Conservation (phyloP, 2,888 invertebrate genomes). For the Caenorhabditis panamensis region DNA sequence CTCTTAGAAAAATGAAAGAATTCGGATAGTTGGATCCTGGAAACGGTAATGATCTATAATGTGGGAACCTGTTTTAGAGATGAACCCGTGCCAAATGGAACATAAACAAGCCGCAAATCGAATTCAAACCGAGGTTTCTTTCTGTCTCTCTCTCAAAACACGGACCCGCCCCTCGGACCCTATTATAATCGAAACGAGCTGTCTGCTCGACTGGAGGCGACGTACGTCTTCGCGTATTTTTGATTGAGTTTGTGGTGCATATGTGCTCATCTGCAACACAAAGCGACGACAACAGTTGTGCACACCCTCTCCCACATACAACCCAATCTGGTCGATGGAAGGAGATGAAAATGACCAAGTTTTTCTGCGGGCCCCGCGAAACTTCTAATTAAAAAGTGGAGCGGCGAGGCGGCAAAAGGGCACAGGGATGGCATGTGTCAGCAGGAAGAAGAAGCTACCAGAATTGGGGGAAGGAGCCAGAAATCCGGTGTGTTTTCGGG, state of each 20-base stretch:
- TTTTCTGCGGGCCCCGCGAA: constrained; percentile 29
- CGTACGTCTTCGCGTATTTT: constrained; percentile 52
- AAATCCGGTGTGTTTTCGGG: constrained; percentile 19
- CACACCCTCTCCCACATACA: constrained; percentile 13
- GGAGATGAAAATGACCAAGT: constrained; percentile 37
- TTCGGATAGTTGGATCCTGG: not conserved
- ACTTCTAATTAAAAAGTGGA: constrained; percentile 53
- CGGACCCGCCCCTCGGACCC: constrained; percentile 24
- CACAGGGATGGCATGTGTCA: constrained; percentile 21
- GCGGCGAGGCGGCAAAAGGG: constrained; percentile 1
- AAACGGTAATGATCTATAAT: not conserved
- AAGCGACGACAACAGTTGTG: constrained; percentile 42
- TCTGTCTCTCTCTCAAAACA: constrained; percentile 34
- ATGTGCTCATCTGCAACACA: constrained; percentile 58
- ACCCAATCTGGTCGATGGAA: constrained; percentile 40
- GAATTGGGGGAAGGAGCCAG: constrained; percentile 1
- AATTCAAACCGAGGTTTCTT: constrained; percentile 12
- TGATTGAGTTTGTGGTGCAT: constrained; percentile 60
- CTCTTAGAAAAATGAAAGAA: constrained; percentile 28
- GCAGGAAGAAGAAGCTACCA: not conserved
- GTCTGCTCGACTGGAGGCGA: constrained; percentile 15
- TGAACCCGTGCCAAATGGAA: not conserved
- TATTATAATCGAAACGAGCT: constrained; percentile 61
- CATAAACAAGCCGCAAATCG: constrained; percentile 25
- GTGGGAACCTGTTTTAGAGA: not conserved